These are phyloP conservation scores for Cheirogaleus major DNA, from an alignment of 2,797 vertebrate genomes.

Conservation along the genomic window DNA sequence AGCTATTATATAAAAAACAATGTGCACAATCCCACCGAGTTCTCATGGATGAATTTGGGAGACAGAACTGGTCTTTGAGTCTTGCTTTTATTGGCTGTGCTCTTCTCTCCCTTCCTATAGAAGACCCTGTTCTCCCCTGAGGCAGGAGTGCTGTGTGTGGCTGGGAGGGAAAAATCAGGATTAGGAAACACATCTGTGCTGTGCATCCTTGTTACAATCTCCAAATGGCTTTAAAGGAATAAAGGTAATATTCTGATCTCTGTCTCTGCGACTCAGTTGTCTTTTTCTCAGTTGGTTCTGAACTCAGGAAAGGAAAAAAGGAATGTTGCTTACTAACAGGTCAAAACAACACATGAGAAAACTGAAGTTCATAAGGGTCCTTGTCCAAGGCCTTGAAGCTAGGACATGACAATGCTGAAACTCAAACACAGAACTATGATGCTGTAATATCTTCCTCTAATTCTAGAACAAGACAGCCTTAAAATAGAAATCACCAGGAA, in stretches of 20 bases:
- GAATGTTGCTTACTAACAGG: not conserved
- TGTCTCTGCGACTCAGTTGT: not conserved
- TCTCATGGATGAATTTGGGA: not conserved
- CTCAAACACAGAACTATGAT: not conserved
- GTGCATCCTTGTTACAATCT: not conserved
- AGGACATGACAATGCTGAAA: not conserved
- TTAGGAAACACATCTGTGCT: not conserved
- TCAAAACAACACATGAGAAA: not conserved
- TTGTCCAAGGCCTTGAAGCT: not conserved
- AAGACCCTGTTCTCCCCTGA: not conserved
- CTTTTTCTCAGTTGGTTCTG: not conserved
- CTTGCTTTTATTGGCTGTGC: not conserved
- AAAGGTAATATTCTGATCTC: not conserved
- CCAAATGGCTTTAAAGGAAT: not conserved
- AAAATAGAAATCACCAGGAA: not conserved
- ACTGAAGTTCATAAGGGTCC: not conserved
- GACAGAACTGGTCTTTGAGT: not conserved
- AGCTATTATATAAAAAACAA: not conserved
- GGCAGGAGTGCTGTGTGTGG: fast-evolving
- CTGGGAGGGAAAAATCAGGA: not conserved
- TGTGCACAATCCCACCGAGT: not conserved
- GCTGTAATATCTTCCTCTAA: not conserved
- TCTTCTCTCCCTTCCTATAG: not conserved
- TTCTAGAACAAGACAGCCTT: not conserved
- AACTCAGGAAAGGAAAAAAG: not conserved